Evolutionary conservation across 1,140 invertebrate genomes (phyloP), one percentile per base, ranked within the genome.

Genomic region (Apocrypta bakeri): DNA sequence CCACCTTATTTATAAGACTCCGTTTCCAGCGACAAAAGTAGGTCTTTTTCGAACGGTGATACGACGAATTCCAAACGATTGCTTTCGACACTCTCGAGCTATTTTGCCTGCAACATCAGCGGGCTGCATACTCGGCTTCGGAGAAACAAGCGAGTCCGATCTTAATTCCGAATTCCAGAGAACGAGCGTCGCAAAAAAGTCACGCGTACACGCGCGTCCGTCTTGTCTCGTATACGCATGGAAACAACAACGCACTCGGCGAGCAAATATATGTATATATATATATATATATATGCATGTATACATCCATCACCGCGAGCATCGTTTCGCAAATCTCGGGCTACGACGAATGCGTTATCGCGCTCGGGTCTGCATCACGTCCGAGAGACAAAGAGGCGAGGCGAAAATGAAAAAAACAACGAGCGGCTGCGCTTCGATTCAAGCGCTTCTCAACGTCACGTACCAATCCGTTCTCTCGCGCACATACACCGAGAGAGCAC

Each of bases 31-130:
- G 42, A 9, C 14, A 48, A 48, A 48, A 17, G 42, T 48, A 48
- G 42, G 42, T 48, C 42, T 48, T 42, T 9, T 42, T 48, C 42
- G 42, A 17, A 0, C 9, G 12, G 12, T 21, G 42, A 48, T 17
- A 17, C 42, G 1, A 2, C 12, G 42, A 48, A 48, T 48, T 48
- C 21, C 6, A 48, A 48, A 48, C 21, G 21, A 3, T 21, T 17
- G 42, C 42, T 48, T 48, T n/a, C n/a, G 63, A 76, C 63, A 33
- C 56, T 76, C 56, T n/a, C n/a, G n/a, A n/a, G n/a, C n/a, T 64
- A 76, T 76, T 56, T 56, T 56, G 48, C 17, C 48, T 2, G 33
- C 9, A n/a, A 56, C 17, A 56, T 56, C 48, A 17, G 21, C n/a
- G n/a, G 48, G 7, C 48, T n/a, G 17, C 4, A 1, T 17, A 56